Base-by-base conservation (phyloP, 1,140 invertebrate species). In the Drosophila santomea region DNA sequence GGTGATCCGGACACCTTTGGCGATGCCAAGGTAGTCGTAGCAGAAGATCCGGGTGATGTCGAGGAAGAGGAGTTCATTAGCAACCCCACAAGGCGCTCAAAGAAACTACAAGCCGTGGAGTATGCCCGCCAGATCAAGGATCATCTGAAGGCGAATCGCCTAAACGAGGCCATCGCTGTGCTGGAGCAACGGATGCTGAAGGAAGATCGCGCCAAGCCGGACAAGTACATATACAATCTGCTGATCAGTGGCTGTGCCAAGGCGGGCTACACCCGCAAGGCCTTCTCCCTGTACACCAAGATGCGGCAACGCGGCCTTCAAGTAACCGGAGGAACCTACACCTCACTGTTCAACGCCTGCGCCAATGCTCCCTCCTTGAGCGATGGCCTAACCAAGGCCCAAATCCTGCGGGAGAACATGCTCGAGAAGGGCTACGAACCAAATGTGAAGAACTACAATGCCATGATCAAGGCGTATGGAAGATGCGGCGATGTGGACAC, bases 391-490 rank as follows among this genome's bases (percentile, higher is more conserved):
- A 93, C 94, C 48, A 93, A 94, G 84, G 96, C 97, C 0, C 93
- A 91, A 32, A 83, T 94, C 67, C 93, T 98, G 32, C 92, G 95
- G 56, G 91, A 95, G 72, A 93, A 95, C 17, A 96, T 98, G 94
- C 88, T 94, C 47, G 94, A 96, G 67, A 96, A 96, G 80, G 93
- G 94, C 5, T 93, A 95, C 74, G 82, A 94, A 48, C 94, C 96
- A 2, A 98, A 97, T 92, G 83, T 95, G 1, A 95, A 95, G 4
- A 97, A 96, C 90, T 98, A 97, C 77, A 96, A 98, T 94, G 94
- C 96, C 4, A 96, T 98, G 95, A 96, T 98, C 8, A 98, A 98
- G 94, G 97, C 97, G 3, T 99, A 97, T 94, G 97, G 96, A 3
- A 93, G 95, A 71, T 96, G 96, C 93, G 95, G 96, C 5, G 95